Base-by-base conservation (phyloP, 2,888 invertebrate species). In the Pachymerium ferrugineum region DNA sequence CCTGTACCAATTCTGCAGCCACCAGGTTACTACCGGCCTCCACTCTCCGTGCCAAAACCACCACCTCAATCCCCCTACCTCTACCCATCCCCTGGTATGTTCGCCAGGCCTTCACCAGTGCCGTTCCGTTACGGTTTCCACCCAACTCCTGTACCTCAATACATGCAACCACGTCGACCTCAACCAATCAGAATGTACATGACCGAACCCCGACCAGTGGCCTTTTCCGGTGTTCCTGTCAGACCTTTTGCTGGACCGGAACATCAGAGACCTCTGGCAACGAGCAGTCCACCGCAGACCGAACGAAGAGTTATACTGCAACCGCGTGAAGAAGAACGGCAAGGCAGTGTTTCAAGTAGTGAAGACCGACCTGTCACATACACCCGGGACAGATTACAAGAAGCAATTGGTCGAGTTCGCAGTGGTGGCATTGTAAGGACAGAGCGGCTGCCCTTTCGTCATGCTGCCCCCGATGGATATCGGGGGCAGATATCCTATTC, bases 11-110 rank as follows among this genome's bases (percentile, higher is more conserved):
- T 73, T 25, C 71, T 22, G 30, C 19, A 30, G 14, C 54, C 22
- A 54, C 54, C n/a, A n/a, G n/a, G n/a, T n/a, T n/a, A n/a, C n/a
- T n/a, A n/a, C n/a, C n/a, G n/a, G n/a, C n/a, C n/a, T n/a, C n/a
- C n/a, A n/a, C n/a, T 71, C 88, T 88, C 80, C 85, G 88, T 70
- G 88, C 88, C 0, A 85, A 88, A 5, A 88, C 87, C 77, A 86
- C 86, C 2, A 76, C 35, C 74, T 76, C 35, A 76, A 76, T 69
- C 73, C 77, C 62, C 42, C 38, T 42, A 35, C 28, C n/a, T 35
- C 19, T 35, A 71, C 12, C 71, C 35, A 2, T 22, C 42, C n/a
- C 62, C 29, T 28, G 35, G 42, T n/a, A 28, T 16, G 35, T 38
- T 28, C 22, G n/a, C 22, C 38, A n/a, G 22, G 19, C 31, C 33